phyloP scores from a whole-genome alignment of 2,797 vertebrate genomes.

The Schizopygopsis pylzovi region DNA sequence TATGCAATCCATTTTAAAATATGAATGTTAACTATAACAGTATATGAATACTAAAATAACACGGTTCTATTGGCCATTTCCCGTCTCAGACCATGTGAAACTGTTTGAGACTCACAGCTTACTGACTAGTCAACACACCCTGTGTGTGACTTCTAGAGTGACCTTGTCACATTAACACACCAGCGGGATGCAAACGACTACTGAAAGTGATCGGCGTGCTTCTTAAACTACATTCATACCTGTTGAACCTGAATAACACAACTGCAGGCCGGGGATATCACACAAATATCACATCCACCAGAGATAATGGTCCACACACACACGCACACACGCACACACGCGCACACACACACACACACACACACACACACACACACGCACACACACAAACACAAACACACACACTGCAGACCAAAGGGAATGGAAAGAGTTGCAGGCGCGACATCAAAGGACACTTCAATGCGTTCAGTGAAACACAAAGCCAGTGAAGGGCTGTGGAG shows the following conservation, averaged over 20 bases:
- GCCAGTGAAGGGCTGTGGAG: background rate
- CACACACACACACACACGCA: background rate
- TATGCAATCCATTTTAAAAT: background rate
- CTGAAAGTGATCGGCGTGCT: background rate
- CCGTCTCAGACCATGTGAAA: background rate
- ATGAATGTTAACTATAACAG: background rate
- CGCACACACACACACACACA: too few species aligned
- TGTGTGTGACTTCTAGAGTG: conserved; percentile 5
- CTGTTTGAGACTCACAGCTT: background rate
- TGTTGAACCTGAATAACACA: background rate
- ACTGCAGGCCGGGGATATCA: background rate
- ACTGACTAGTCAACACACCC: background rate
- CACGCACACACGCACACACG: too few species aligned
- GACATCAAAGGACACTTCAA: conserved; percentile 13
- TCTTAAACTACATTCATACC: background rate
- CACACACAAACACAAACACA: background rate
- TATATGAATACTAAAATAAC: background rate
- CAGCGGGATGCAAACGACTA: background rate
- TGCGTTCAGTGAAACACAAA: background rate
- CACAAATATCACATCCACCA: background rate
- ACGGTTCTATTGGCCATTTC: background rate
- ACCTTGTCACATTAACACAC: background rate
- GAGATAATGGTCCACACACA: background rate
- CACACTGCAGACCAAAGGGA: background rate
- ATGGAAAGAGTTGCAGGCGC: background rate